Conservation (phyloP, 1,140 invertebrate species). For the Drosophila cardini region DNA sequence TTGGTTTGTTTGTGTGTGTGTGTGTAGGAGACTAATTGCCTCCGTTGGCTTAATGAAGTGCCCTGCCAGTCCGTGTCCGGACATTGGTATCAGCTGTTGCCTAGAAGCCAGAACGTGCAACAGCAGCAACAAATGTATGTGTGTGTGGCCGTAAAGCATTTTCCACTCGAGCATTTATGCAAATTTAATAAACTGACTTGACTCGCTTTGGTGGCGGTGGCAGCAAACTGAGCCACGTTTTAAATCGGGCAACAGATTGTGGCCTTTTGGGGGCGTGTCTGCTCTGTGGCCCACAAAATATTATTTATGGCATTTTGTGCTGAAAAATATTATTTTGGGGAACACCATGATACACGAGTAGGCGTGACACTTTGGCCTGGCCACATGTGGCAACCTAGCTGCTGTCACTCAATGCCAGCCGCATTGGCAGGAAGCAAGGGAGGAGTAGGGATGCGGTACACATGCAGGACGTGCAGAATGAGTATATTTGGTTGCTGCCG, state of each 20-base stretch:
- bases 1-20: slow-evolving; percentile 30
- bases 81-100: slow-evolving; percentile 71
- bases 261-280: slow-evolving; percentile 27
- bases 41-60: slow-evolving; percentile 71
- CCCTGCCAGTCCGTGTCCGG: slow-evolving; percentile 50
- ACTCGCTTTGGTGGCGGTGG: slow-evolving; percentile 14
- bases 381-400: slow-evolving; percentile 58
- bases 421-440: slow-evolving; percentile 8
- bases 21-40: slow-evolving; percentile 63
- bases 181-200: slow-evolving; percentile 77
- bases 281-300: slow-evolving; percentile 59
- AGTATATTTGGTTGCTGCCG: slow-evolving; percentile 33
- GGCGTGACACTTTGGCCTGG: slow-evolving; percentile 52
- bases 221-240: slow-evolving; percentile 36
- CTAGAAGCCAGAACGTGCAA: slow-evolving; percentile 24
- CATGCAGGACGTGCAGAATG: slow-evolving; percentile 1
- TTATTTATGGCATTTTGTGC: slow-evolving; percentile 71
- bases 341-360: slow-evolving; percentile 59
- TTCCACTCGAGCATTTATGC: slow-evolving; percentile 68
- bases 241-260: slow-evolving; percentile 58
- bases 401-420: slow-evolving; percentile 67
- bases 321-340: slow-evolving; percentile 70
- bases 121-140: background rate
- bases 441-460: background rate
- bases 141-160: slow-evolving; percentile 30